Percentiles rank a stretch among this genome's conserved stretches.
phyloP scores from a whole-genome alignment of 2,888 invertebrate genomes.

The Eilema sororculum region DNA sequence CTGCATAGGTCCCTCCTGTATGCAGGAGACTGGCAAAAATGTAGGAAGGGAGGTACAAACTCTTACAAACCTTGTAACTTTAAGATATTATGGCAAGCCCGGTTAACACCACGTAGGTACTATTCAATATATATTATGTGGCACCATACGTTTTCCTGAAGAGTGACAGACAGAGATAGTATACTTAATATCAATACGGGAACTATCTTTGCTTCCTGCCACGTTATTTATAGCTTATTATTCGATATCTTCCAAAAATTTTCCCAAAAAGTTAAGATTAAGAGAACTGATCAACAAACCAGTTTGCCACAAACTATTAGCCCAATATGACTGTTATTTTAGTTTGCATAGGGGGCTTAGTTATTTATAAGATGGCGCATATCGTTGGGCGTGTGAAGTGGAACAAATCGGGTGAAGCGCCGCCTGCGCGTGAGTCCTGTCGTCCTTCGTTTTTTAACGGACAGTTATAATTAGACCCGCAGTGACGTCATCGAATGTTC shows the following conservation, averaged over 20 bases:
- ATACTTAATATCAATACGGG: not conserved
- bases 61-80: not conserved
- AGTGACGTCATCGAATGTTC: constrained; percentile 57
- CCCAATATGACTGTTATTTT: constrained; percentile 42
- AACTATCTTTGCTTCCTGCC: not conserved
- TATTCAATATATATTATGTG: no score
- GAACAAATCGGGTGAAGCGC: constrained; percentile 59
- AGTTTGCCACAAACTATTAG: constrained; percentile 11
- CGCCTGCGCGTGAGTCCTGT: constrained; percentile 66
- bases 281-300: not conserved
- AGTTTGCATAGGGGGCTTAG: constrained; percentile 57
- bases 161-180: no score
- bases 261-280: not conserved
- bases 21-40: no score
- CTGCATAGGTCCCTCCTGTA: no score
- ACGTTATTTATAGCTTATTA: not conserved
- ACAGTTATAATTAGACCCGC: constrained; percentile 67
- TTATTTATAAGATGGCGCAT: constrained; percentile 67
- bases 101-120: no score
- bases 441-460: constrained; percentile 69
- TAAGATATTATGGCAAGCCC: not conserved
- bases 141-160: no score
- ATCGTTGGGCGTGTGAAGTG: constrained; percentile 69
- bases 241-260: not conserved
- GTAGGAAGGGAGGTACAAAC: not conserved